These are phyloP conservation scores for Megathymus violae DNA, from an alignment of 1,140 invertebrate genomes.

Conservation along the genomic window DNA sequence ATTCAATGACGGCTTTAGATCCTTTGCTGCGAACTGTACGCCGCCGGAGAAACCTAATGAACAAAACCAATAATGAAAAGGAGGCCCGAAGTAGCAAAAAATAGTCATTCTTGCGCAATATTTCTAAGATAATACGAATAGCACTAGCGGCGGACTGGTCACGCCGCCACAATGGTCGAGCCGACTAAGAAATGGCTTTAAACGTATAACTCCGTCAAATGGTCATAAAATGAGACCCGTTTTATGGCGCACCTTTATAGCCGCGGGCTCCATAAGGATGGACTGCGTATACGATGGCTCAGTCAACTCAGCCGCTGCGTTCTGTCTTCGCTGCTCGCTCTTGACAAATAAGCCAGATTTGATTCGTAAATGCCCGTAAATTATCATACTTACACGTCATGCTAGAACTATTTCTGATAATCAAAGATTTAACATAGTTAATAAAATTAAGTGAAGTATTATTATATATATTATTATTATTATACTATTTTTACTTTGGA, in stretches of 20 bases:
- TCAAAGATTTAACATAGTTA: no score
- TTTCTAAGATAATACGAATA: slow-evolving; percentile 65
- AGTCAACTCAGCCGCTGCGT: slow-evolving; percentile 30
- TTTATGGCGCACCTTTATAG: slow-evolving; percentile 80
- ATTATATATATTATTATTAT: no score
- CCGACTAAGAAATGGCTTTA: slow-evolving; percentile 73
- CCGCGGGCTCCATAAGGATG: slow-evolving; percentile 73
- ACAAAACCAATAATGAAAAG: no score
- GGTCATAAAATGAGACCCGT: slow-evolving; percentile 79
- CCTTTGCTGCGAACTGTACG: slow-evolving; percentile 26
- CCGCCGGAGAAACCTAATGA: no score
- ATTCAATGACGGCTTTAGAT: slow-evolving; percentile 57
- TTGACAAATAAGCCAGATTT: slow-evolving; percentile 16
- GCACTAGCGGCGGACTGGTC: slow-evolving; percentile 63
- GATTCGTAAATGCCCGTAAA: slow-evolving; percentile 8
- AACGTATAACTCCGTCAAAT: slow-evolving; percentile 81
- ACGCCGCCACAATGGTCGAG: slow-evolving; percentile 71
- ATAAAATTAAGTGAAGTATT: no score
- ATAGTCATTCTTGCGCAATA: slow-evolving; percentile 49
- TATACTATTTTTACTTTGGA: no score
- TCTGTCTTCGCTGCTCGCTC: slow-evolving; percentile 8
- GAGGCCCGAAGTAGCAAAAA: slow-evolving; percentile 24
- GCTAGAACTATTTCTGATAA: no score
- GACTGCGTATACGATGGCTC: slow-evolving; percentile 61
- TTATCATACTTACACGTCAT: no score